Evolutionary conservation across 2,888 invertebrate genomes (phyloP).

Genomic region (Trypoxylon attenuatum): DNA sequence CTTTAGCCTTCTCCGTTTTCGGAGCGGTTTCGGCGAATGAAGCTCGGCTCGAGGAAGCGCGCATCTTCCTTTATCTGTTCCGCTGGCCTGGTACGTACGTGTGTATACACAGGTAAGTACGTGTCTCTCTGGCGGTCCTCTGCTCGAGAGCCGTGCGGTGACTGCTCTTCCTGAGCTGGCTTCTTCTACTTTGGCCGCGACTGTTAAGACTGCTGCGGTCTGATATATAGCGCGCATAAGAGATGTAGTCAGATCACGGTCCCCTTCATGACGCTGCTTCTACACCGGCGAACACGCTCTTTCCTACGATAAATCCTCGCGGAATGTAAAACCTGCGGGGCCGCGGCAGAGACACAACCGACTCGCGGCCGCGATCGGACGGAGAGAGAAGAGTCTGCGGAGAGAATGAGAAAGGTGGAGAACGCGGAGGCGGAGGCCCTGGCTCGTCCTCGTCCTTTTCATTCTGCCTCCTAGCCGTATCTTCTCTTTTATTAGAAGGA

Average conservation of each 20-base stretch:
- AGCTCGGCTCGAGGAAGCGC: not conserved
- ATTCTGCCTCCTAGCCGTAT: slow-evolving; percentile 7
- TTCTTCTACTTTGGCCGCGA: slow-evolving; percentile 33
- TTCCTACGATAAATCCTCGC: slow-evolving; percentile 70
- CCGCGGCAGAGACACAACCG: not conserved
- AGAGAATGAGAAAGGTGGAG: slow-evolving; percentile 16
- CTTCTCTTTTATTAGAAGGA: no score
- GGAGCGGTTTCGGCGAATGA: not conserved
- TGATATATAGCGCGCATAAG: slow-evolving; percentile 69
- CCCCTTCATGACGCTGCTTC: slow-evolving; percentile 69
- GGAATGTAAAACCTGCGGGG: slow-evolving; percentile 66
- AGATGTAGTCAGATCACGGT: slow-evolving; percentile 70
- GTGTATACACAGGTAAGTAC: slow-evolving; percentile 21
- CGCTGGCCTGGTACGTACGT: slow-evolving; percentile 14
- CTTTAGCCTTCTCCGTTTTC: slow-evolving; percentile 23
- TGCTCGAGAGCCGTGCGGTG: slow-evolving; percentile 28
- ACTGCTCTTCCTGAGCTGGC: slow-evolving; percentile 11
- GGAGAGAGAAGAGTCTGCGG: no score
- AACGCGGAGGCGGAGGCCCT: slow-evolving; percentile 22
- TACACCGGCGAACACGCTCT: slow-evolving; percentile 68
- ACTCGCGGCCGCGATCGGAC: not conserved
- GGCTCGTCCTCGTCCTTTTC: slow-evolving; percentile 13
- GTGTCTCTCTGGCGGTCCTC: slow-evolving; percentile 23
- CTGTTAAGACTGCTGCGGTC: slow-evolving; percentile 49
- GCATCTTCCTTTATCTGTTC: slow-evolving; percentile 5